Conservation (phyloP, 2,888 invertebrate species). For the Phytoseiulus persimilis region DNA sequence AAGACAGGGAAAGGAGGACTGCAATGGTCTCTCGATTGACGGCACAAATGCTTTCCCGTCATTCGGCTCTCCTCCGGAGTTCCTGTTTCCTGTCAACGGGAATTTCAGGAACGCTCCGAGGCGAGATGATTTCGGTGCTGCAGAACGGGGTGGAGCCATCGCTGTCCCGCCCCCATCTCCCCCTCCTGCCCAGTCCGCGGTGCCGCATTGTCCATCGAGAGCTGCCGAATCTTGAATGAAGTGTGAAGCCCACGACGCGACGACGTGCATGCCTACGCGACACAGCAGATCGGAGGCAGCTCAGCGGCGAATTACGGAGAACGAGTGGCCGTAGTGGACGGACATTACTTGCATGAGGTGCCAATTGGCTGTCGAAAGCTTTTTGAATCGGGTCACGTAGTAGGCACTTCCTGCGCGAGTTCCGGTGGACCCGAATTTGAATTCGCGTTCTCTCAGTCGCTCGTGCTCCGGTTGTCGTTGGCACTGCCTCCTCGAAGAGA, state of each 20-base stretch:
- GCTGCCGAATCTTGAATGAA: not conserved
- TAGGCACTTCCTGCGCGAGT: not conserved
- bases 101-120: too few relatives aligned
- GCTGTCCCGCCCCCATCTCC: too few relatives aligned
- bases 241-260: not conserved
- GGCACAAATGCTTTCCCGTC: too few relatives aligned
- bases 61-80: too few relatives aligned
- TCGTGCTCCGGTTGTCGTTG: too few relatives aligned
- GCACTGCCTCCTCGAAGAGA: too few relatives aligned
- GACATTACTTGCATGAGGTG: not conserved
- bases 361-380: conserved; percentile 5
- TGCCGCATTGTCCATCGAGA: not conserved
- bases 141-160: too few relatives aligned
- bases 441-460: not conserved
- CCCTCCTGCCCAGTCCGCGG: too few relatives aligned
- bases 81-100: too few relatives aligned
- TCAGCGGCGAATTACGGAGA: not conserved
- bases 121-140: too few relatives aligned
- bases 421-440: not conserved
- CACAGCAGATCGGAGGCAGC: not conserved
- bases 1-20: too few relatives aligned
- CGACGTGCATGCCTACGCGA: not conserved
- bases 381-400: not conserved
- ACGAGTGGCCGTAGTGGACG: not conserved
- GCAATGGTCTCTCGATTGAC: too few relatives aligned